These are phyloP conservation scores for Operophtera brumata DNA, from an alignment of 2,888 invertebrate species.

Conservation along the genomic window DNA sequence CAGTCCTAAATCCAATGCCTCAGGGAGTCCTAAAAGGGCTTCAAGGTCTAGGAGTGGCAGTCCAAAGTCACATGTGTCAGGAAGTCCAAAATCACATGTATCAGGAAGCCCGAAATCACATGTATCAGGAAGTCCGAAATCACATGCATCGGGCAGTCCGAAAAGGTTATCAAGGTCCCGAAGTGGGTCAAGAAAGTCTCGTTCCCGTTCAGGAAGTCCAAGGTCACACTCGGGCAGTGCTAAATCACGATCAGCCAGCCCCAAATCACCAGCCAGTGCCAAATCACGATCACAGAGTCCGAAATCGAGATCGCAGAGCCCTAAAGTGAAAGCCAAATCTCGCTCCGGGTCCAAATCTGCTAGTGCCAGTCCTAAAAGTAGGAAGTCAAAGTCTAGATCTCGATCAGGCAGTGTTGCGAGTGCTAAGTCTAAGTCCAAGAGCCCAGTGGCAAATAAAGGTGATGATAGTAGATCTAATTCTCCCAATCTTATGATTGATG, in stretches of 20 bases:
- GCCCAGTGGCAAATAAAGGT: slow-evolving; percentile 55
- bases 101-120: slow-evolving; percentile 61
- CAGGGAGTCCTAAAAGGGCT: slow-evolving; percentile 64
- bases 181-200: slow-evolving; percentile 61
- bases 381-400: slow-evolving; percentile 42
- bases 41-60: slow-evolving; percentile 64
- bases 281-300: slow-evolving; percentile 50
- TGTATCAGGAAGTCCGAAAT: slow-evolving; percentile 69
- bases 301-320: slow-evolving; percentile 51
- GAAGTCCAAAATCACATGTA: slow-evolving; percentile 53
- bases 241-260: slow-evolving; percentile 55
- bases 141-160: slow-evolving; percentile 67
- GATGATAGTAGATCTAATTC: slow-evolving; percentile 76
- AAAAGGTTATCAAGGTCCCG: slow-evolving; percentile 64
- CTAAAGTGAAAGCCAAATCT: slow-evolving; percentile 52
- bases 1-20: slow-evolving; percentile 67
- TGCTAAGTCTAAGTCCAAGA: slow-evolving; percentile 22
- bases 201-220: slow-evolving; percentile 54
- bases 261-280: slow-evolving; percentile 59
- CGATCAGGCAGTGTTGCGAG: slow-evolving; percentile 31
- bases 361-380: slow-evolving; percentile 28
- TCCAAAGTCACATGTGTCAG: slow-evolving; percentile 68
- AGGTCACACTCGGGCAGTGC: slow-evolving; percentile 56
- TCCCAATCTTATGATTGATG: slow-evolving; percentile 78
- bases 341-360: slow-evolving; percentile 29